These are phyloP conservation scores for Pinna nobilis DNA, from an alignment of 1,140 invertebrate genomes.

Conservation along the genomic window DNA sequence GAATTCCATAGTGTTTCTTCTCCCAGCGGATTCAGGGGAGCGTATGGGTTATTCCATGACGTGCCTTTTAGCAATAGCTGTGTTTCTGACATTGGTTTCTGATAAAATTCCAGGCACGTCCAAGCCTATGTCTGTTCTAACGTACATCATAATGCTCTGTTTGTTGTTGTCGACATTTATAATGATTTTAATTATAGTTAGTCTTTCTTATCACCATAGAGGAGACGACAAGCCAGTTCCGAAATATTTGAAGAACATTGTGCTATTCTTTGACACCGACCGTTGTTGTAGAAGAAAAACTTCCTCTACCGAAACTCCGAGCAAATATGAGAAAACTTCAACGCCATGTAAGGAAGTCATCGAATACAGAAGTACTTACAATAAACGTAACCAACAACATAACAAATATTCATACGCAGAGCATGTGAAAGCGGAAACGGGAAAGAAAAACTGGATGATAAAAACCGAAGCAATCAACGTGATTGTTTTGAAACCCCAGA, in stretches of 20 bases:
- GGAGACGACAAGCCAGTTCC: slow-evolving; percentile 9
- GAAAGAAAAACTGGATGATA: too few relatives aligned
- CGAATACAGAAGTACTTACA: too few relatives aligned
- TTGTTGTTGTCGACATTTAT: slow-evolving; percentile 20
- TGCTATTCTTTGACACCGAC: too few relatives aligned
- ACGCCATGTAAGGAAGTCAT: too few relatives aligned
- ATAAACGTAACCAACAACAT: too few relatives aligned
- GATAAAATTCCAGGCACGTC: slow-evolving; percentile 37
- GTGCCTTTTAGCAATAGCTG: slow-evolving; percentile 30
- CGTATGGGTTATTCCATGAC: slow-evolving; percentile 36
- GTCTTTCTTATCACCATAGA: slow-evolving; percentile 7
- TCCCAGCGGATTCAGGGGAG: slow-evolving; percentile 40
- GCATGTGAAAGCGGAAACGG: too few relatives aligned
- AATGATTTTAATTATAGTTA: slow-evolving; percentile 17
- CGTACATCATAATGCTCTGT: slow-evolving; percentile 26
- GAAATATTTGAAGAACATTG: background rate
- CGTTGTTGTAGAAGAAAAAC: too few relatives aligned
- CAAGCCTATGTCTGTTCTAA: slow-evolving; percentile 30
- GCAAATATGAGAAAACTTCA: too few relatives aligned
- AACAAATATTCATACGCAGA: too few relatives aligned
- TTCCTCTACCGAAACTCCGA: too few relatives aligned
- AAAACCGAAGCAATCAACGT: too few relatives aligned
- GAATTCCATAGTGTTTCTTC: slow-evolving; percentile 36
- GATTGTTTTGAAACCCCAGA: too few relatives aligned
- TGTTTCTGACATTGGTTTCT: slow-evolving; percentile 34